Conservation (phyloP, 1,140 invertebrate species). For the Melipona quadrifasciata region DNA sequence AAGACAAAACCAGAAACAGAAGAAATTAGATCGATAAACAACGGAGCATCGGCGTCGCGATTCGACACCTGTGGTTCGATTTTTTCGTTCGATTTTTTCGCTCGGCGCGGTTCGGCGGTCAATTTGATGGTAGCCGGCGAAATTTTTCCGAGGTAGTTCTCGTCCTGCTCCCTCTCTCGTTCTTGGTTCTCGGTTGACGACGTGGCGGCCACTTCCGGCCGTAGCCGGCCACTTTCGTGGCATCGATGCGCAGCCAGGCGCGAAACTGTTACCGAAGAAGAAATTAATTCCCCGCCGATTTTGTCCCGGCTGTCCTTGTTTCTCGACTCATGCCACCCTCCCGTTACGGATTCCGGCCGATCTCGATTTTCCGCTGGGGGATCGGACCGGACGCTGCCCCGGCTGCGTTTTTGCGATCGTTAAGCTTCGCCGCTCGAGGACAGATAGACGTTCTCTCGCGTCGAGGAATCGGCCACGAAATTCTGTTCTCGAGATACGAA, state of each 20-base stretch:
- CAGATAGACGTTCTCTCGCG: background rate
- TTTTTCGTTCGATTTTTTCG: no score
- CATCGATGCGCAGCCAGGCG: conserved; percentile 64
- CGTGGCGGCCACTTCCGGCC: background rate
- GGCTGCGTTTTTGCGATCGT: conserved; percentile 24
- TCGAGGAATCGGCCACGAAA: background rate
- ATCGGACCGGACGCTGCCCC: background rate
- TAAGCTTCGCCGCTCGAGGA: conserved; percentile 12
- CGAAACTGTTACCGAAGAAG: conserved; percentile 69
- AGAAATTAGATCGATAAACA: conserved; percentile 12
- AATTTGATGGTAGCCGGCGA: conserved; percentile 39
- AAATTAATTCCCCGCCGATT: conserved; percentile 69
- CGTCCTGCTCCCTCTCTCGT: conserved; percentile 1
- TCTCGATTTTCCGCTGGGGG: conserved; percentile 36
- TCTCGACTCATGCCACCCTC: conserved; percentile 41
- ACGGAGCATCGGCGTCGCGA: conserved; percentile 18
- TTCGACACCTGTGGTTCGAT: conserved; percentile 57
- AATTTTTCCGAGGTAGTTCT: conserved; percentile 28
- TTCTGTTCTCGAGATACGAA: background rate
- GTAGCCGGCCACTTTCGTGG: conserved; percentile 60
- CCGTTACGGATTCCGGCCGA: conserved; percentile 46
- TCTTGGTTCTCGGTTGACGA: conserved; percentile 7
- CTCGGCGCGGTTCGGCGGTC: conserved; percentile 22
- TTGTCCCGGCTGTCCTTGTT: conserved; percentile 40
- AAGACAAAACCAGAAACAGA: background rate